Evolutionary conservation across 2,797 vertebrate genomes (phyloP).

Genomic region (Anolis apletophallus): DNA sequence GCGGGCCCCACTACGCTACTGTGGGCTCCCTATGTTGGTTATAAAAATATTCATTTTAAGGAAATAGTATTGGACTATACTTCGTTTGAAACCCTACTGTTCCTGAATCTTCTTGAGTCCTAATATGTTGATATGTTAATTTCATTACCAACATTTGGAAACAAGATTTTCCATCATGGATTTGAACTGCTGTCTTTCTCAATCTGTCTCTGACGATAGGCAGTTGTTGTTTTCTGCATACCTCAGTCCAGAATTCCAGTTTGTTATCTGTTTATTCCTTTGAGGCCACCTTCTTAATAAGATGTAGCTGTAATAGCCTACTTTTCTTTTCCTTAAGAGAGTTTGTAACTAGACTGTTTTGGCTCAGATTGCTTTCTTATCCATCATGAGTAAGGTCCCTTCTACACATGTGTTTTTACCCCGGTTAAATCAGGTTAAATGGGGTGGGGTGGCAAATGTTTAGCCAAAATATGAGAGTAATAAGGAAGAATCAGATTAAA

Average conservation of each 20-base stretch:
- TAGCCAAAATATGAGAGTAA: no score
- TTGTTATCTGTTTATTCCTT: not conserved
- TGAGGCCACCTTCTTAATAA: conserved; percentile 13
- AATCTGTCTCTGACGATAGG: not conserved
- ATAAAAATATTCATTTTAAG: not conserved
- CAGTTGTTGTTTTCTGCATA: not conserved
- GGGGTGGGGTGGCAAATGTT: no score
- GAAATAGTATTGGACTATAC: not conserved
- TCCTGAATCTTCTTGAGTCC: not conserved
- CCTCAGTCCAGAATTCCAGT: conserved; percentile 8
- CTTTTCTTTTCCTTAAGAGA: conserved; percentile 3
- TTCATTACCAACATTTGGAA: not conserved
- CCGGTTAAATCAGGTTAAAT: no score
- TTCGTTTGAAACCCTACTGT: not conserved
- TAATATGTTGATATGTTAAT: not conserved
- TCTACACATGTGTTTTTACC: no score
- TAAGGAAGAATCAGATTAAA: no score
- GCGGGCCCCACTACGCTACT: no score
- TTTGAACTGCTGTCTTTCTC: not conserved
- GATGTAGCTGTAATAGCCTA: not conserved
- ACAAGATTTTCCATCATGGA: conserved; percentile 16
- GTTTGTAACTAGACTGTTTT: not conserved
- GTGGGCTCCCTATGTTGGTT: no score
- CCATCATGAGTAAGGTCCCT: not conserved
- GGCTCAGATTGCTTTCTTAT: not conserved